Evolutionary conservation across 1,140 invertebrate genomes (phyloP), one percentile per base, ranked within the genome.

Genomic region (Drosophila sulfurigaster): DNA sequence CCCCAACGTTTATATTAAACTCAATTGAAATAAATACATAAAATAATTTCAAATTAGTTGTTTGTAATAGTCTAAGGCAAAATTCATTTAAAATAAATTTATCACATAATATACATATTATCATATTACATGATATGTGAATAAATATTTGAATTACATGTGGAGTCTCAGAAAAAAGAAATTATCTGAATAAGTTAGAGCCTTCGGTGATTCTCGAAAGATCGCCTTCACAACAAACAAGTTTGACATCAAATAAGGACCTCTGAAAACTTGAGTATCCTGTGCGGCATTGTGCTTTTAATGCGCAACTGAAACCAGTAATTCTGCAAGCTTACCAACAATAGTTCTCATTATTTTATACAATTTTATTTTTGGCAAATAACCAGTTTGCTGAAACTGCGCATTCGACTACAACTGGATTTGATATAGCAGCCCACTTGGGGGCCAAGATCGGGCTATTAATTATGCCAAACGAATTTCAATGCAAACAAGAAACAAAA

Each of bases 391-490:
- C 8, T 10, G 28, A 15, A 59, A 59, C 46, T 52, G 28, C 54
- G 69, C 32, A 66, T 51, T 45, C 51, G 4, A 28, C 16, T 11
- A 25, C 32, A 57, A 13, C 46, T 52, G 48, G 6, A 28, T 10
- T 8, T 28, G 10, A 3, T 8, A 6, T 30, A 3, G 6, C 58
- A 48, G 6, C 51, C 54, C 62, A 66, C 30, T 57, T 46, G 30
- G 46, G 43, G 15, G 11, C 35, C 28, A 41, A 8, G 13, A 41
- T 60, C 32, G n/a, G 10, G 35, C 48, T 20, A 68, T 59, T 59
- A 63, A 74, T 54, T 54, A 45, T 48, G 28, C 15, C 43, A 65
- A 82, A 66, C 32, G 13, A 46, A 60, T 25, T 59, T 51, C 46
- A 54, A 68, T 68, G 46, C 13, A 49, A 70, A 20, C 32, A 46